Conservation (phyloP, 2,888 invertebrate genomes). For the Tinea pellionella region DNA sequence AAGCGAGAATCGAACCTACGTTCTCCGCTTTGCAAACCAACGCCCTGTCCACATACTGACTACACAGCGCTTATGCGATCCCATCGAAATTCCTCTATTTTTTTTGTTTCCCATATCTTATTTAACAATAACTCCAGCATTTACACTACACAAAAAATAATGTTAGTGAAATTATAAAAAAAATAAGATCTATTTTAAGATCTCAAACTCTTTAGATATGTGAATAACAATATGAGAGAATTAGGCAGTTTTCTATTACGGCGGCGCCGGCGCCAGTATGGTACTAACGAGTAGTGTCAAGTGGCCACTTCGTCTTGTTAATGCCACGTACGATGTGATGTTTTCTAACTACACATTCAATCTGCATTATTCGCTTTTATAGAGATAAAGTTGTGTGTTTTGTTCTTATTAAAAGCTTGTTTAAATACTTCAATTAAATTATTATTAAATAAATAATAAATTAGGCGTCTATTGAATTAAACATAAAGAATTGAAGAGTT, state of each 20-base stretch:
- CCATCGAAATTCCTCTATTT: too few relatives aligned
- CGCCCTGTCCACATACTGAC: too few relatives aligned
- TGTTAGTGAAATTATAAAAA: too few relatives aligned
- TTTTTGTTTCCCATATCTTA: too few relatives aligned
- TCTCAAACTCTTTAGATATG: not conserved
- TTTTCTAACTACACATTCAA: not conserved
- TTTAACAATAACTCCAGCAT: too few relatives aligned
- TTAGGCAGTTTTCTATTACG: constrained; percentile 10
- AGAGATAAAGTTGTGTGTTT: not conserved
- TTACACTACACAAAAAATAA: too few relatives aligned
- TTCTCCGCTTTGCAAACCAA: too few relatives aligned
- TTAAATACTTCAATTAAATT: not conserved
- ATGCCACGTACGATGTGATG: not conserved
- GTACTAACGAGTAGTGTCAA: constrained; percentile 2
- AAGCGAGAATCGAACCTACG: too few relatives aligned
- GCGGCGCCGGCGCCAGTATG: constrained; percentile 8
- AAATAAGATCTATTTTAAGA: too few relatives aligned
- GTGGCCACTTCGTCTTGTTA: constrained; percentile 9
- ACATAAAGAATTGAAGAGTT: too few relatives aligned
- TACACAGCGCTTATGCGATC: too few relatives aligned
- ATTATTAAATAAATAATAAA: not conserved
- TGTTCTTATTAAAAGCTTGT: not conserved
- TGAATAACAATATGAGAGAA: not conserved
- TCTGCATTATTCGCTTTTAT: not conserved
- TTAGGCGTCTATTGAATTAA: too few relatives aligned